Percentiles rank a stretch among this genome's conserved stretches.
These are phyloP conservation scores for Macrochelys suwanniensis DNA, from an alignment of 2,797 vertebrate genomes.

Conservation along the genomic window DNA sequence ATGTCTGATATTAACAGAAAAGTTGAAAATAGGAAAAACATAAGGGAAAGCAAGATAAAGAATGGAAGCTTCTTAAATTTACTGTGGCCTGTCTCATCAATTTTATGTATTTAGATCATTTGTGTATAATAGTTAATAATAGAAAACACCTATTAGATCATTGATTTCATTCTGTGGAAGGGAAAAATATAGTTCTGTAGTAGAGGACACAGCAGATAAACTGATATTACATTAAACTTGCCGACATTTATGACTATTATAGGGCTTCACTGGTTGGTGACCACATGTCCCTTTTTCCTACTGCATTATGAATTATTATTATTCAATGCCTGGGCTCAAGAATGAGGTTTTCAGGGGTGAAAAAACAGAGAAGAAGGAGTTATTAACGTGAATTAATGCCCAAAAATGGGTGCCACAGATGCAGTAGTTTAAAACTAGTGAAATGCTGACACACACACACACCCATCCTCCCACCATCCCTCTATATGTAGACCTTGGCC, in stretches of 20 bases:
- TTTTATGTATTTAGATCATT: background rate
- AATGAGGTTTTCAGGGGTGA: background rate
- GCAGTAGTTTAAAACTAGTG: background rate
- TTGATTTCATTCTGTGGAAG: background rate
- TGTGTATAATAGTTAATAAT: background rate
- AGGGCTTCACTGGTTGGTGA: background rate
- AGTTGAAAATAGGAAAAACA: background rate
- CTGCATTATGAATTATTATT: background rate
- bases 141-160: background rate
- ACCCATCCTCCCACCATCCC: background rate
- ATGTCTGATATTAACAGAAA: background rate
- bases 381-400: background rate
- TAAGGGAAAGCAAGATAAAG: background rate
- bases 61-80: background rate
- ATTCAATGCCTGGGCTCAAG: background rate
- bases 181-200: background rate
- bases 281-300: background rate
- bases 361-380: background rate
- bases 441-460: background rate
- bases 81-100: background rate
- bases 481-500: background rate
- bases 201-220: background rate
- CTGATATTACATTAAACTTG: background rate
- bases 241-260: background rate
- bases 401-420: background rate